phyloP scores from a whole-genome alignment of 2,113 vertebrate species.

The Genyomyrus donnyi region DNA sequence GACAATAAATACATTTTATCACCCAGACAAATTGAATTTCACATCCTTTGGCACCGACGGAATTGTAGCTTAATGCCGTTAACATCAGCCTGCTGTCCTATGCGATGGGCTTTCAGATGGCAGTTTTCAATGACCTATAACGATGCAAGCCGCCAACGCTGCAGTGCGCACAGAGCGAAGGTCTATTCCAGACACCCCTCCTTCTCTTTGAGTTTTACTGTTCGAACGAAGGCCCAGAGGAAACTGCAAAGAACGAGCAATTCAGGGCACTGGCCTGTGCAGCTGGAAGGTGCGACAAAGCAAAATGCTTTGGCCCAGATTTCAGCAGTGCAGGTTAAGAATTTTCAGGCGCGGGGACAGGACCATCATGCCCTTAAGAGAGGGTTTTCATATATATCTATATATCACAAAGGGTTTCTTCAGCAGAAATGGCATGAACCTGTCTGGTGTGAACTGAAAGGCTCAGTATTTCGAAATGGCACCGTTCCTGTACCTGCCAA shows the following conservation, averaged over 20 bases:
- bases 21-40: slow-evolving; percentile 15
- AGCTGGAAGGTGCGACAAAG: not conserved
- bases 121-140: not conserved
- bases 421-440: not conserved
- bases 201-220: not conserved
- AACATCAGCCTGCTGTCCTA: not conserved
- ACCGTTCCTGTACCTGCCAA: not conserved
- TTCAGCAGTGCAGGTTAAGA: not conserved
- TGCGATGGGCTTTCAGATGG: not conserved
- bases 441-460: not conserved
- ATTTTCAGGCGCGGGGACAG: not conserved
- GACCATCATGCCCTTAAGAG: not conserved
- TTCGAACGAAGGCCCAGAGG: not conserved
- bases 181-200: not conserved
- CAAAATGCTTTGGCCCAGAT: not conserved
- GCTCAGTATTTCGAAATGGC: not conserved
- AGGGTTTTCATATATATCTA: not conserved
- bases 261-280: not conserved
- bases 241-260: not conserved
- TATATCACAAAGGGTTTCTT: not conserved
- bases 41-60: not conserved
- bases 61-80: not conserved
- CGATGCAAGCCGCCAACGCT: not conserved
- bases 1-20: slow-evolving; percentile 16
- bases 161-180: not conserved